Percentiles rank a stretch among this genome's conserved stretches.
phyloP scores from a whole-genome alignment of 2,113 vertebrate genomes.

The Pipra filicauda region DNA sequence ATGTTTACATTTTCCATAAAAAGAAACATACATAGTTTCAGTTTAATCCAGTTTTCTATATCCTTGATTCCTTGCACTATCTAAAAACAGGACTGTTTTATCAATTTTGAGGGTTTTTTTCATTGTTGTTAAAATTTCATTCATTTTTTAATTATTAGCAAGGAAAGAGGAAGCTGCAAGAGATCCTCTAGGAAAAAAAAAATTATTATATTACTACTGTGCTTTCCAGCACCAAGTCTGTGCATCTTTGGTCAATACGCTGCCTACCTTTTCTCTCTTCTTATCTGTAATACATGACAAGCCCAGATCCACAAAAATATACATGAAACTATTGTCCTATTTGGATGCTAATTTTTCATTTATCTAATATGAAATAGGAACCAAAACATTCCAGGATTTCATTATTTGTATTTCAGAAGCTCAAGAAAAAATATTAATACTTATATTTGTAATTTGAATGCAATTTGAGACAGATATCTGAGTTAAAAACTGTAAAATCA shows the following conservation, averaged over 20 bases:
- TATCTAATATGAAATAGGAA: background rate
- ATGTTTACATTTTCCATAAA: background rate
- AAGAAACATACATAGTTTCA: background rate
- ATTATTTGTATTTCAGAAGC: background rate
- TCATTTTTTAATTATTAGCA: background rate
- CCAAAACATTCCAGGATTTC: background rate
- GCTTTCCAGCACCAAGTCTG: background rate
- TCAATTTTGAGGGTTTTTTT: background rate
- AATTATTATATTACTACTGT: background rate
- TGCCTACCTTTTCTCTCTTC: background rate
- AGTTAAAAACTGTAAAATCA: background rate
- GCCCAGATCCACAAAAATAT: background rate
- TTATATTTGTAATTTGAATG: background rate
- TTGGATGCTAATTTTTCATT: background rate
- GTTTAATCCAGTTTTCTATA: background rate
- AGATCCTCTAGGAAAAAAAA: background rate
- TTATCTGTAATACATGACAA: background rate
- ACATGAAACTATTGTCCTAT: background rate
- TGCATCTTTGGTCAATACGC: background rate
- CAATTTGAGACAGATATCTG: background rate
- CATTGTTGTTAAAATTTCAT: background rate
- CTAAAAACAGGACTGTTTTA: background rate
- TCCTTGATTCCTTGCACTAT: background rate
- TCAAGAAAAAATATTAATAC: background rate
- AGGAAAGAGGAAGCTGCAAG: background rate